Evolutionary conservation across 1,140 invertebrate genomes (phyloP).

Genomic region (Drosophila rufa): DNA sequence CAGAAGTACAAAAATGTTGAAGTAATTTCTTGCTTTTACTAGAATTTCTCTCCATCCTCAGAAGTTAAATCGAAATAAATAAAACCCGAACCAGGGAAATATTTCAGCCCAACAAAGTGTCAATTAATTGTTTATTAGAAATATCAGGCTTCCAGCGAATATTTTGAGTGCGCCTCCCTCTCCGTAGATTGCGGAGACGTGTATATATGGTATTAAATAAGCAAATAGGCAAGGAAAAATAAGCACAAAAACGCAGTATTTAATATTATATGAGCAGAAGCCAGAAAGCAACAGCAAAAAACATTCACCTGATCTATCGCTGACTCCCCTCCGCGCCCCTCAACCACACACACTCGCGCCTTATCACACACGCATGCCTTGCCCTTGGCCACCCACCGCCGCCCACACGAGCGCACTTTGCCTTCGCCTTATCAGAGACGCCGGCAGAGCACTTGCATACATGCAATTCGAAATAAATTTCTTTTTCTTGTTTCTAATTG

Average conservation of each 20-base stretch:
- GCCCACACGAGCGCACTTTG: slow-evolving; percentile 42
- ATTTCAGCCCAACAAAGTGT: background rate
- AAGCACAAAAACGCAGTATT: background rate
- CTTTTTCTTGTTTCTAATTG: slow-evolving; percentile 48
- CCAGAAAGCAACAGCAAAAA: slow-evolving; percentile 3
- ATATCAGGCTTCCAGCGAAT: background rate
- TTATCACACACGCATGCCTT: slow-evolving; percentile 69
- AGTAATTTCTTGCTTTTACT: too few relatives aligned
- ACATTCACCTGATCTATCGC: slow-evolving; percentile 27
- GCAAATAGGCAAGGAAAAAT: background rate
- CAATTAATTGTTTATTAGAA: background rate
- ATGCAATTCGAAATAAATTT: slow-evolving; percentile 34
- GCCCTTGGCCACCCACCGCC: slow-evolving; percentile 30
- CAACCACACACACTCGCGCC: background rate
- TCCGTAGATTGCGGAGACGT: background rate
- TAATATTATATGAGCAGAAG: slow-evolving; percentile 7
- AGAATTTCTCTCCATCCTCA: too few relatives aligned
- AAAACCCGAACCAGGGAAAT: background rate
- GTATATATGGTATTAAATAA: background rate
- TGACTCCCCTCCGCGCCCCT: background rate
- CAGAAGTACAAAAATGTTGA: too few relatives aligned
- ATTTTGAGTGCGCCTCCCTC: background rate
- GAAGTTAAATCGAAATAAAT: too few relatives aligned
- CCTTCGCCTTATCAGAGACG: slow-evolving; percentile 12
- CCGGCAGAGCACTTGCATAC: slow-evolving; percentile 29